Base-by-base conservation (phyloP, 2,113 vertebrate species). In the Forbesichthys papilliferus region DNA sequence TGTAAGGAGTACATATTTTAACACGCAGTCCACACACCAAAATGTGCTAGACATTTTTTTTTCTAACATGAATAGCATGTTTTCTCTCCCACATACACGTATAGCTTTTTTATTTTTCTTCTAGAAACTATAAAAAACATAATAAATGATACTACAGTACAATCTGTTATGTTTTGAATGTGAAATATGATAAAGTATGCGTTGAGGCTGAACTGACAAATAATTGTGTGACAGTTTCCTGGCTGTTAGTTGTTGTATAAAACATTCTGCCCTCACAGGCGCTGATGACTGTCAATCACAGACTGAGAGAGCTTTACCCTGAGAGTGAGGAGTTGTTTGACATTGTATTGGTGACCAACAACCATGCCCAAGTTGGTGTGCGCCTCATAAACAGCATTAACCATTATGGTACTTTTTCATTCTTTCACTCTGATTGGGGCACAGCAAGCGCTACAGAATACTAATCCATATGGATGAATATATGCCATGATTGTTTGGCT, bases 301-400 rank as follows among this genome's bases (percentile, higher is more conserved):
- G 93, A 9, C 93, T 99, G 68, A 92, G 96, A 48, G 74, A 91
- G 3, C 94, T 98, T 48, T 98, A 99, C 78, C 96, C 96, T 0
- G 92, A 95, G 9, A 95, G 95, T 3, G 96, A 99, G 79, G 95
- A 98, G 71, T 90, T 98, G 74, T 98, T 98, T 89, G 97, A 99
- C 90, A 95, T 98, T 58, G 96, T 99, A 53, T 90, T 99, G 73
- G 97, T 99, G 96, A 98, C 98, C 65, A 98, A 98, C 87, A 97
- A 98, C 90, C 96, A 96, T 61, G 98, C 97, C 78, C 96, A 99
- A 81, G 96, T 98, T 33, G 97, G 97, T 74, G 96, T 99, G 66
- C 92, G 97, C 56, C 95, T 99, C 84, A 98, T 99, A 88, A 98
- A 98, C 93, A 97, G 95, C 91, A 98, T 98, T 82, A 99, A 98